These are phyloP conservation scores for Trachymyrmex septentrionalis DNA, from an alignment of 1,140 invertebrate genomes.

Conservation along the genomic window DNA sequence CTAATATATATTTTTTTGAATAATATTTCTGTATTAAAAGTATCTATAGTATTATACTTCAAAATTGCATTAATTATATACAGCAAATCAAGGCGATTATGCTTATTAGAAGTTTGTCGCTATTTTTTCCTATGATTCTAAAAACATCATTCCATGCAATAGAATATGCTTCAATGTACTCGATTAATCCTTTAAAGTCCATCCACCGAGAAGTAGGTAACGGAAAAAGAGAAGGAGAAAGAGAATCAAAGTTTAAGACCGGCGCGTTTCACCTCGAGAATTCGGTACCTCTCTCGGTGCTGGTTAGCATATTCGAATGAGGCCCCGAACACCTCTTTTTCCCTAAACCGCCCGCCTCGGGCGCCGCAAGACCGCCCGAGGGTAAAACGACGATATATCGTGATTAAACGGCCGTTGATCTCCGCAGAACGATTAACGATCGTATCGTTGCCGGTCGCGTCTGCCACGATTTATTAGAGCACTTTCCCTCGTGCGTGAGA, in stretches of 20 bases:
- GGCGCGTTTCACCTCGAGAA: constrained; percentile 74
- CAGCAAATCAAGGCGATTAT: not conserved
- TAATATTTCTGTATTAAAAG: not conserved
- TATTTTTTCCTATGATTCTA: not conserved
- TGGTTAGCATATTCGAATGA: constrained; percentile 70
- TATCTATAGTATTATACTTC: not conserved
- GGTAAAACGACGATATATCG: not conserved
- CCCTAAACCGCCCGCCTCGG: not conserved
- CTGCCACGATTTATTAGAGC: constrained; percentile 43
- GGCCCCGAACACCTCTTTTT: constrained; percentile 28
- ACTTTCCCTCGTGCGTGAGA: constrained; percentile 68
- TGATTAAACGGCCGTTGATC: constrained; percentile 42
- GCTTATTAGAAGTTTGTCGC: not conserved
- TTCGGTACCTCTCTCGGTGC: constrained; percentile 71
- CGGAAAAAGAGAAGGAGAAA: constrained; percentile 64
- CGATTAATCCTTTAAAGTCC: constrained; percentile 17
- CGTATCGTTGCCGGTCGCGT: constrained; percentile 41
- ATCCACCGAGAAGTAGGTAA: constrained; percentile 57
- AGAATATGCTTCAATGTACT: not conserved
- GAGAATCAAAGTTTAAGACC: constrained; percentile 74
- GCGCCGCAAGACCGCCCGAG: not conserved
- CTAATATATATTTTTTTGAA: not conserved
- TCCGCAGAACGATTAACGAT: not conserved
- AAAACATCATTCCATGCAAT: not conserved
- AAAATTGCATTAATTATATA: not conserved